These are phyloP conservation scores for Pitangus sulphuratus DNA, from an alignment of 2,797 vertebrate species.

Conservation along the genomic window DNA sequence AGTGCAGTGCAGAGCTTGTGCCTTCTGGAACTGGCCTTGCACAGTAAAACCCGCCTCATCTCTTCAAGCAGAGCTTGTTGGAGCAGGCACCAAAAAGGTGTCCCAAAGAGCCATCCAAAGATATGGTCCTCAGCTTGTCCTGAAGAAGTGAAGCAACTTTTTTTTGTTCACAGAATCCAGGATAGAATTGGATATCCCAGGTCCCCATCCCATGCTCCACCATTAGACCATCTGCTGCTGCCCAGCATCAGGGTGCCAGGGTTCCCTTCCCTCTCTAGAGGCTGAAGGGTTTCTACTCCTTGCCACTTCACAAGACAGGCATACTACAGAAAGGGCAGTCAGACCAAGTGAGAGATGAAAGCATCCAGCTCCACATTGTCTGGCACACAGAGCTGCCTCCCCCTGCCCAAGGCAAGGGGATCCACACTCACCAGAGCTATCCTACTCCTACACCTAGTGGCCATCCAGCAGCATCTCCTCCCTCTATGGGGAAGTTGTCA, in stretches of 20 bases:
- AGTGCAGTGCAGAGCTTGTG: neutral
- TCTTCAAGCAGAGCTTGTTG: neutral
- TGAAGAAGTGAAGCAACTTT: neutral
- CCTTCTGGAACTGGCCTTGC: neutral
- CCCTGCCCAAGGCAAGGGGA: neutral
- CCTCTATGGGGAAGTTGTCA: neutral
- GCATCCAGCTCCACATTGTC: neutral
- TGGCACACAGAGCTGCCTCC: neutral
- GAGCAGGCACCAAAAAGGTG: neutral
- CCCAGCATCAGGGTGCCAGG: neutral
- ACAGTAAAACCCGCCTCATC: neutral
- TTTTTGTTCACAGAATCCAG: neutral
- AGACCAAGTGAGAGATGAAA: neutral
- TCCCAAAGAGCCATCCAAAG: neutral
- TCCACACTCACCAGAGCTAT: neutral
- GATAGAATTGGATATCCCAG: neutral
- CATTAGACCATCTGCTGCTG: neutral
- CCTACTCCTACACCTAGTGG: neutral
- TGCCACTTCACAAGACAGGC: neutral
- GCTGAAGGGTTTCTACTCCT: neutral
- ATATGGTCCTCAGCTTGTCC: neutral
- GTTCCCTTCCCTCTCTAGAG: neutral
- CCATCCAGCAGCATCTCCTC: neutral
- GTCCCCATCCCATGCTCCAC: neutral
- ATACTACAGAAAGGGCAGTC: neutral